Evolutionary conservation across 2,113 vertebrate genomes (phyloP), one percentile per base, ranked within the genome.

Genomic region (Ivindomyrus marchei): DNA sequence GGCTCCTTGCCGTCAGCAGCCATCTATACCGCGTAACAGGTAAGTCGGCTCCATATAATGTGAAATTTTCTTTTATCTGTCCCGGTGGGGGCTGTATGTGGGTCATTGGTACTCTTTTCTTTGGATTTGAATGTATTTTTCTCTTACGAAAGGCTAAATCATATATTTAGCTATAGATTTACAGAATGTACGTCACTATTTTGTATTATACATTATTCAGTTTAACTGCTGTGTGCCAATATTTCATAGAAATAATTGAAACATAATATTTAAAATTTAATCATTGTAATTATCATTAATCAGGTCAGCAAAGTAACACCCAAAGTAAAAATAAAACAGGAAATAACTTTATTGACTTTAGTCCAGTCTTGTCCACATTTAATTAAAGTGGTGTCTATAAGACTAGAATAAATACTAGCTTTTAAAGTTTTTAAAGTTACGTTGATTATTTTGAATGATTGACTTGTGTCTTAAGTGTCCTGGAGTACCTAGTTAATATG

Each of bases 1-100:
- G 89, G 19, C 24, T 89, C 6, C 53, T 89, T 10, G 19, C 27
- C 27, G 80, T 80, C 52, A 45, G 24, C 89, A 47, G 39, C n/a
- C 36, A 58, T 27, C 42, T 62, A 21, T 85, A 53, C 77, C 47
- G 89, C 49, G 80, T n/a, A 53, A 62, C 89, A 89, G 80, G 89
- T 89, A 13, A 89, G 89, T 24, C 4, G 24, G 53, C 8, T 47
- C 24, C 0, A 10, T 85, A 19, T 47, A 47, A 47, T 85, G 21
- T 47, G 83, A 10, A 85, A 46, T 80, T 19, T 21, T 80, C 4
- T 77, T 84, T 45, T 84, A 42, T 21, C 7, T 7, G 36, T 45
- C 42, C 21, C 39, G 9, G 39, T 24, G 2, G 80, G 80, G 11
- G 31, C 77, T 83, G 36, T 10, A 45, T 19, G 42, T 19, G 42